A percentile compares a stretch with the other conserved stretches of the same genome.
These are phyloP conservation scores for Spinus olivaceus DNA, from an alignment of 2,797 vertebrate genomes.

Conservation along the genomic window DNA sequence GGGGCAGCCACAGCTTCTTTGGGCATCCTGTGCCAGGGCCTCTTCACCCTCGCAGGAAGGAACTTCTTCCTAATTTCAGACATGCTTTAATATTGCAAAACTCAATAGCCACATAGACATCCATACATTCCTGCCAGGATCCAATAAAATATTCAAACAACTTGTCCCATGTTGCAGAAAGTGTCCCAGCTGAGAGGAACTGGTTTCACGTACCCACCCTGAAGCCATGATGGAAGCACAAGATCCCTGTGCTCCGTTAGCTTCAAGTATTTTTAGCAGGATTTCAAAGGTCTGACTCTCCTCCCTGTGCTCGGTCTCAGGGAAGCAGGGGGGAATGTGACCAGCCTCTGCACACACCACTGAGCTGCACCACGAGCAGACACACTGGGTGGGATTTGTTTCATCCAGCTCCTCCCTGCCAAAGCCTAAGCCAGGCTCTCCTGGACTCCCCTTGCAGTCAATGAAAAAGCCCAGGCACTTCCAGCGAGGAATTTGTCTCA, in stretches of 20 bases:
- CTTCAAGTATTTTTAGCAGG: not conserved
- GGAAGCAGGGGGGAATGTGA: not conserved
- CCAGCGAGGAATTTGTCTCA: not conserved
- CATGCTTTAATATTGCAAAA: not conserved
- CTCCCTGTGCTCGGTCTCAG: not conserved
- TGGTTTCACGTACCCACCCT: not conserved
- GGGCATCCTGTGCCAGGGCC: not conserved
- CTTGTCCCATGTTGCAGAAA: not conserved
- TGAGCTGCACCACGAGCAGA: not conserved
- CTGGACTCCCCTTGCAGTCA: not conserved
- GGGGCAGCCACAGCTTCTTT: not conserved
- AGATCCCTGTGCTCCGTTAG: not conserved
- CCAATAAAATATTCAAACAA: not conserved
- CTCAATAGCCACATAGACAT: not conserved
- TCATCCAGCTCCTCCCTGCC: not conserved
- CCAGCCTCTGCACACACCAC: not conserved
- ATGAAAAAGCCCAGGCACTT: not conserved
- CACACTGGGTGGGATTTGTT: not conserved
- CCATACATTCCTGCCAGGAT: accelerated
- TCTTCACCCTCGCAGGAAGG: not conserved
- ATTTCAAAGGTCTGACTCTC: not conserved
- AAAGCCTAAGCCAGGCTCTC: not conserved
- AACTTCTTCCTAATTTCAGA: not conserved
- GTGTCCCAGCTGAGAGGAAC: not conserved
- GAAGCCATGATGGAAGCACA: not conserved